Conservation (phyloP, 2,113 vertebrate species). For the Nyctereutes procyonoides region DNA sequence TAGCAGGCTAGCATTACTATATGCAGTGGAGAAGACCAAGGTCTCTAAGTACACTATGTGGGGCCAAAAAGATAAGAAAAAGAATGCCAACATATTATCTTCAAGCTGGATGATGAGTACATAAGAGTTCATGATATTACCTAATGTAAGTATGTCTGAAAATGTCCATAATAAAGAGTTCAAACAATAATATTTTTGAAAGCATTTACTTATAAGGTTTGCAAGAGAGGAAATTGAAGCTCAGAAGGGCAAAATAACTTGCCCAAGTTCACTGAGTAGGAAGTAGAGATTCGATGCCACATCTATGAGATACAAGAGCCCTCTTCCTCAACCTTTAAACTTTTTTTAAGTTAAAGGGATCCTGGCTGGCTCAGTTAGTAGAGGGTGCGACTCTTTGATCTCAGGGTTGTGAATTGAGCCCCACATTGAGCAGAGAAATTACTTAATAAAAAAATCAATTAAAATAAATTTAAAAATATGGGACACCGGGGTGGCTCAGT, state of each 20-base stretch:
- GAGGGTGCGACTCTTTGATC: neutral
- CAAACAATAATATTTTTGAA: neutral
- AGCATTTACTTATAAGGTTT: neutral
- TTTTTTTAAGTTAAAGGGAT: neutral
- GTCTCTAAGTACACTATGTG: neutral
- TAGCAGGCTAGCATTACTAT: accelerated
- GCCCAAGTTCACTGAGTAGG: neutral
- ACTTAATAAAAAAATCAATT: neutral
- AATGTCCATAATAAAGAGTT: neutral
- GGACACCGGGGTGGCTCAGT: too few relatives aligned
- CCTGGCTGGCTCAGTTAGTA: neutral
- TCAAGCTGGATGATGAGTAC: neutral
- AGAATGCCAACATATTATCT: neutral
- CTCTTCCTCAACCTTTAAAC: neutral
- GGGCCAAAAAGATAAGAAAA: neutral
- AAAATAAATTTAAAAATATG: neutral
- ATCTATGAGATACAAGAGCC: neutral
- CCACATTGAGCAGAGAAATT: neutral
- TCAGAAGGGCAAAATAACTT: neutral
- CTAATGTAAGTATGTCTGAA: neutral
- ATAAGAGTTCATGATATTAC: neutral
- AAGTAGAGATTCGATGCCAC: neutral
- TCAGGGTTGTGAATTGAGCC: neutral
- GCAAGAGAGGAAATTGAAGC: neutral
- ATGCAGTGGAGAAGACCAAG: neutral